Evolutionary conservation across 2,113 vertebrate genomes (phyloP).

Genomic region (Australoheros scitulus): DNA sequence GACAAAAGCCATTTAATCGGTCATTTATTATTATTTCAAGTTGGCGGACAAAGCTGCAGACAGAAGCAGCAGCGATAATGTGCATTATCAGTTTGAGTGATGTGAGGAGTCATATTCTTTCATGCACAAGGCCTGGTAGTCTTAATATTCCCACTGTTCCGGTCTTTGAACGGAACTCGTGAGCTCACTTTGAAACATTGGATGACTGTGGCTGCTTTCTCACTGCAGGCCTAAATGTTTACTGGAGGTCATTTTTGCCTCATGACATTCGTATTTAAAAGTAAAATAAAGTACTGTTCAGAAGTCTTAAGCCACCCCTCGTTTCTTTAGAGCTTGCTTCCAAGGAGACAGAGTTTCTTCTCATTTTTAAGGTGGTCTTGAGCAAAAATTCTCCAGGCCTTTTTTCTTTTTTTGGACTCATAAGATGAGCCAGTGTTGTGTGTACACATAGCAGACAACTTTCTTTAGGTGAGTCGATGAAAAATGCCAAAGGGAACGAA

Average conservation of each 20-base stretch:
- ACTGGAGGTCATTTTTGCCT: background rate
- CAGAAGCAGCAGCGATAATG: conserved; percentile 39
- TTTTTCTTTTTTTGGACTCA: too few relatives aligned
- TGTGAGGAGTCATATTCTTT: conserved; percentile 56
- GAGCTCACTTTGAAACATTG: background rate
- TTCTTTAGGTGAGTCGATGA: too few relatives aligned
- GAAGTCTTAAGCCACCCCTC: rapidly evolving
- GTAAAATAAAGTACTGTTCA: background rate
- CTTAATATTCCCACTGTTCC: background rate
- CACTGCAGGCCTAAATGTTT: background rate
- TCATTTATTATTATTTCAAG: conserved; percentile 57
- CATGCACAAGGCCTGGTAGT: conserved; percentile 35
- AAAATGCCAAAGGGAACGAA: too few relatives aligned
- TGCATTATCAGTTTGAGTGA: conserved; percentile 48
- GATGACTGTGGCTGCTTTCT: background rate
- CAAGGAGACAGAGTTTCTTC: background rate
- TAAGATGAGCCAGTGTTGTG: too few relatives aligned
- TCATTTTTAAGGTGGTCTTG: too few relatives aligned
- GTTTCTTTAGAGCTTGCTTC: background rate
- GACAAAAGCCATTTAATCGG: conserved; percentile 50
- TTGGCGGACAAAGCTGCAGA: conserved; percentile 37
- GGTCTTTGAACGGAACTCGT: conserved; percentile 31
- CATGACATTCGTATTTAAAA: background rate
- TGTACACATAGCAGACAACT: too few relatives aligned
- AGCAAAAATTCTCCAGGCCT: too few relatives aligned